Base-by-base conservation (phyloP, 2,113 vertebrate species). In the Tympanuchus pallidicinctus region DNA sequence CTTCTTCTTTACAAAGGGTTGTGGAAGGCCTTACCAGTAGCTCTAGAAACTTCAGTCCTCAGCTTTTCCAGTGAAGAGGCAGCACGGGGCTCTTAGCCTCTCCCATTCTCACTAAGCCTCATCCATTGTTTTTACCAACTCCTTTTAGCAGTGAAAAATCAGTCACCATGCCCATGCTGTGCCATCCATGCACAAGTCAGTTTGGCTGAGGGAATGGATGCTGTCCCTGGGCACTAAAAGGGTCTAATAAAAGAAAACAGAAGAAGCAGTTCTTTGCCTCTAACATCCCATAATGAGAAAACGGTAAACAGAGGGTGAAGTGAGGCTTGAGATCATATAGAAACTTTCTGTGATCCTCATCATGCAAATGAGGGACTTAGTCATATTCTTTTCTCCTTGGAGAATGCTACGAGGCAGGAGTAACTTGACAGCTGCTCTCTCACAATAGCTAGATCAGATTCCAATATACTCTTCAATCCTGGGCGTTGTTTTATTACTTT, bases 361-460 rank as follows among this genome's bases (percentile, higher is more conserved):
- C 63, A 77, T 87, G 72, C 65, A 91, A 92, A 92, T 71, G 56
- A 77, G 50, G 67, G 34, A 59, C 34, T 66, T 34, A 50, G 86
- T 38, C 36, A 63, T 14, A 38, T 59, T 70, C 42, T 60, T 59
- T 80, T 85, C 59, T 89, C 38, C 88, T 91, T 77, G 71, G 91
- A 89, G 85, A 89, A 85, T 43, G 87, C 72, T 43, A 78, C 30
- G 27, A 82, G 59, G 57, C 65, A 87, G 81, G 54, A 90, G 74
- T 11, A 70, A 79, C 42, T 50, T 57, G 79, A 73, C 67, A 91
- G 92, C 92, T 93, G 84, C 1, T 0, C 45, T 77, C 78, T 89
- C 79, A 3, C 47, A 85, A 88, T 28, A 94, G 82, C 28, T 40
- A 48, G 32, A 66, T 74, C 66, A 72, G 56, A 95, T 91, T 93